These are phyloP conservation scores for Erebia epiphron DNA, from an alignment of 2,888 invertebrate species.

Conservation along the genomic window DNA sequence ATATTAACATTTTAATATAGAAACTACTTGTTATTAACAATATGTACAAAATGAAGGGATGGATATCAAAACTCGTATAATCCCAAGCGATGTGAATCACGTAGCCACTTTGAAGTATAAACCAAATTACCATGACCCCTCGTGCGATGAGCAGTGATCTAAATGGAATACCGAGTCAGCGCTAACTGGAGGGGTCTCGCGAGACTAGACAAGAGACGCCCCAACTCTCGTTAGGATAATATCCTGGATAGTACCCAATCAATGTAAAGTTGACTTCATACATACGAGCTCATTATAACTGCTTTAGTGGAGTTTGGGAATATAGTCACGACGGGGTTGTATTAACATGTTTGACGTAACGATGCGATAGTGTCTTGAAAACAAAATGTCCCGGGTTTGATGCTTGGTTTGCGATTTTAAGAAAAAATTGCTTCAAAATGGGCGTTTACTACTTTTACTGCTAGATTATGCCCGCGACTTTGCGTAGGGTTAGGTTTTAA, in stretches of 20 bases:
- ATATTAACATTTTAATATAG: neutral
- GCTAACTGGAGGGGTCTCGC: constrained; percentile 47
- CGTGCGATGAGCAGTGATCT: constrained; percentile 7
- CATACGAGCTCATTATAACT: constrained; percentile 24
- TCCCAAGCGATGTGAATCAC: constrained; percentile 19
- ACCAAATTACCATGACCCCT: constrained; percentile 30
- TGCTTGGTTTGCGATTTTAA: neutral
- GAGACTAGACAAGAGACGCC: constrained; percentile 45
- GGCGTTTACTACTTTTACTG: neutral
- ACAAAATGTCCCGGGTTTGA: neutral
- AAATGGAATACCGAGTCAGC: constrained; percentile 27
- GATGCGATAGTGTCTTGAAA: neutral
- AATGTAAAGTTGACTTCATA: constrained; percentile 32
- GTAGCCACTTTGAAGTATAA: constrained; percentile 19
- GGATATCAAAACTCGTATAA: constrained; percentile 18
- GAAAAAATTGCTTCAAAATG: neutral
- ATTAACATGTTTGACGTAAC: constrained; percentile 25
- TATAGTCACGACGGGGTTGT: constrained; percentile 1
- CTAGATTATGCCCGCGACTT: neutral
- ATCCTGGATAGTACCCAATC: constrained; percentile 41
- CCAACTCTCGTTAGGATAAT: constrained; percentile 57
- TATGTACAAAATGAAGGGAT: constrained; percentile 8
- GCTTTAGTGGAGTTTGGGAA: constrained; percentile 17
- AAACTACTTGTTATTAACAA: constrained; percentile 6
- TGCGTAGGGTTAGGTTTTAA: neutral